Evolutionary conservation across 2,797 vertebrate species (phyloP).

Genomic region (Ctenosaura bakeri): DNA sequence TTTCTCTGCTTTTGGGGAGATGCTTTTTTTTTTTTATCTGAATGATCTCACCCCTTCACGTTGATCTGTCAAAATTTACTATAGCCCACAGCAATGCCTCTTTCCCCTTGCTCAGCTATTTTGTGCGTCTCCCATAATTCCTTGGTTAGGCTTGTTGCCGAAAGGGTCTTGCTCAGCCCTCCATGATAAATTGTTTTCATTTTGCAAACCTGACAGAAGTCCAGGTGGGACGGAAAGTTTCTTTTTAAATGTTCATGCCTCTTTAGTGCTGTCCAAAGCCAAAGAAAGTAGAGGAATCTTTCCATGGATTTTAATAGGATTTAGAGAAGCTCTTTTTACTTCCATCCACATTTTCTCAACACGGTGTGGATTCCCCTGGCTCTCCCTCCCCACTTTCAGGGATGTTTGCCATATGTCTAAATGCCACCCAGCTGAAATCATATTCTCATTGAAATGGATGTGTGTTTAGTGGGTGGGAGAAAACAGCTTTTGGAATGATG

Average conservation of each 20-base stretch:
- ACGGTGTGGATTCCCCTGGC: neutral
- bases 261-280: neutral
- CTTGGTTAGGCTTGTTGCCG: neutral
- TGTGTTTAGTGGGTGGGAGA: slow-evolving; percentile 17
- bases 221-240: slow-evolving; percentile 23
- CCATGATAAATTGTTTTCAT: slow-evolving; percentile 6
- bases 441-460: slow-evolving; percentile 2
- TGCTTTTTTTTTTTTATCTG: neutral
- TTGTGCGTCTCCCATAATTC: neutral
- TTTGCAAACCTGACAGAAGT: slow-evolving; percentile 7
- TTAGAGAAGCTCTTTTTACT: neutral
- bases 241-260: neutral
- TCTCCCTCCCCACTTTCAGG: neutral
- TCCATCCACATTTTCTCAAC: neutral
- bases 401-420: slow-evolving; percentile 19
- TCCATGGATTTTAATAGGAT: slow-evolving; percentile 11
- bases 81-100: slow-evolving; percentile 7
- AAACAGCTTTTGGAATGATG: slow-evolving; percentile 17
- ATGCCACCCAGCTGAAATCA: slow-evolving; percentile 26
- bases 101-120: slow-evolving; percentile 24
- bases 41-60: slow-evolving; percentile 13
- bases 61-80: neutral
- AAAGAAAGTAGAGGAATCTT: slow-evolving; percentile 11
- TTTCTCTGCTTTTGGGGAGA: neutral
- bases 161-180: slow-evolving; percentile 12